Base-by-base conservation (phyloP, 1,140 invertebrate genomes). In the Caenorhabditis latens region DNA sequence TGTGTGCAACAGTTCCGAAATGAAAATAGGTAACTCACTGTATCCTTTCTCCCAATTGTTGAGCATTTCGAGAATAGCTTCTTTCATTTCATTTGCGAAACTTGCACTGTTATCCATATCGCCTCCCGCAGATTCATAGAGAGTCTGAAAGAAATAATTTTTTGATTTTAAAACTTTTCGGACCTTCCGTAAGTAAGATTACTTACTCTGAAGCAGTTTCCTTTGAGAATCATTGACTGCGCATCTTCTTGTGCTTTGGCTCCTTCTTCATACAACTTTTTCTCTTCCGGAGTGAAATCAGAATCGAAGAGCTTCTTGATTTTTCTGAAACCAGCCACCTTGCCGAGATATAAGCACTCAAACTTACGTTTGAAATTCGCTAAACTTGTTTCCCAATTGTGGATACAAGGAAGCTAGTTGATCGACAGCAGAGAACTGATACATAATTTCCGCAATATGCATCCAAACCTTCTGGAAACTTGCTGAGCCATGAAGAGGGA, bases 391-490 rank as follows among this genome's bases (percentile, higher is more conserved):
- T 24, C 46, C 71, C 43, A 79, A 50, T 16, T 71, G 40, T 13
- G 65, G 71, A 50, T 50, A 53, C 9, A 24, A 1, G 16, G 21
- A 13, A 21, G 71, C 71, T 7, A 79, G 9, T 11, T 50, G 71
- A 79, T 79, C 71, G 11, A 79, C 71, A 32, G 21, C 46, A 8
- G 46, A 46, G 46, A 79, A 79, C 24, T 50, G 46, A 32, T 50
- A 79, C 71, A 79, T 79, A 21, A 79, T 24, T 50, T 79, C 71
- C 3, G 46, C 71, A 8, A 53, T 24, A 32, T 79, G 71, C 13
- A 14, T 48, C 71, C 71, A 79, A 50, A 79, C 46, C 43, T 46
- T 40, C n/a, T 79, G 71, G 24, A 79, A 79, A 32, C 71, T 50
- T 4, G 46, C 46, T 8, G 71, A 79, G 13, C 53, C 53, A 21